Conservation (phyloP, 1,140 invertebrate genomes). For the Apis mellifera region DNA sequence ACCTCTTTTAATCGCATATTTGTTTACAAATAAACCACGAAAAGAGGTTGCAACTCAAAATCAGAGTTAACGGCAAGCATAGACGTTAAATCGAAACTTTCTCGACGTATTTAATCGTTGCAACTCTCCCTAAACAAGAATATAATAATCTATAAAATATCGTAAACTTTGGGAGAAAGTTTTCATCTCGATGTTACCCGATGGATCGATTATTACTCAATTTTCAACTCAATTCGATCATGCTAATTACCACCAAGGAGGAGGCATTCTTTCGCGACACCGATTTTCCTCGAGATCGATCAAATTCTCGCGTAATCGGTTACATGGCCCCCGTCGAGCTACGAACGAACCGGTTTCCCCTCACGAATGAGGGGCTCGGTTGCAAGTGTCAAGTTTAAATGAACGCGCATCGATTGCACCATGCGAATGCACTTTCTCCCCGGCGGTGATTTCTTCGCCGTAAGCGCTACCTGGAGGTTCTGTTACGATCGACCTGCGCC, state of each 20-base stretch:
- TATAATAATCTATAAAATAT: too few relatives aligned
- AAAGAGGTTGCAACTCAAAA: too few relatives aligned
- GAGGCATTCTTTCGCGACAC: not conserved
- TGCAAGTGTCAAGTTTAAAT: constrained; percentile 48
- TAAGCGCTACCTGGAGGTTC: constrained; percentile 36
- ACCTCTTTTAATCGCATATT: too few relatives aligned
- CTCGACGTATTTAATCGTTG: too few relatives aligned
- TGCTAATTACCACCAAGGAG: not conserved
- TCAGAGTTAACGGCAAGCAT: too few relatives aligned
- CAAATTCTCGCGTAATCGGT: constrained; percentile 7
- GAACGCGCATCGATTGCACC: constrained; percentile 1
- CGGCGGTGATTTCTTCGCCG: constrained; percentile 12
- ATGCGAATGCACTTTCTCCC: constrained; percentile 9
- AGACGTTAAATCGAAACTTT: too few relatives aligned
- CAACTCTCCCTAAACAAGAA: too few relatives aligned
- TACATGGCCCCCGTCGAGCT: not conserved
- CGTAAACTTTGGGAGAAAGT: too few relatives aligned
- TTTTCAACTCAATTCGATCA: not conserved
- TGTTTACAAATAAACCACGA: too few relatives aligned
- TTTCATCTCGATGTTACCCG: too few relatives aligned
- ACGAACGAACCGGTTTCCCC: constrained; percentile 35
- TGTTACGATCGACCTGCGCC: constrained; percentile 29
- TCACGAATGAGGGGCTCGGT: not conserved
- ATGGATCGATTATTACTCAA: not conserved
- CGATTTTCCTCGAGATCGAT: not conserved